These are phyloP conservation scores for Diphyllodes magnificus DNA, from an alignment of 2,113 vertebrate species.

Conservation along the genomic window DNA sequence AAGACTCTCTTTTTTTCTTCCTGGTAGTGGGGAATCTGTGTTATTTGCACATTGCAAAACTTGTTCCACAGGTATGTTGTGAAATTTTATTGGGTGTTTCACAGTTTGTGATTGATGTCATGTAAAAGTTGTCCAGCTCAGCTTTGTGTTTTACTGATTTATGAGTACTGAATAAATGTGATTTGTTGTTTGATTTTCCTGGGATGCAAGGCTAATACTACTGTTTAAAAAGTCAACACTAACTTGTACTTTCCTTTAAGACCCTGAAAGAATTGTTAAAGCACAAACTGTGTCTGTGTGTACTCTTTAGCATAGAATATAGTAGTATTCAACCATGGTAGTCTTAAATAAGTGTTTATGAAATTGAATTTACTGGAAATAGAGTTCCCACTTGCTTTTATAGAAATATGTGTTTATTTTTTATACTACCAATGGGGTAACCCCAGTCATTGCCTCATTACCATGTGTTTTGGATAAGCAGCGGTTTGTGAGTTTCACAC, in stretches of 20 bases:
- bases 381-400: not conserved
- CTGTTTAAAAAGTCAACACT: not conserved
- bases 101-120: conserved; percentile 45
- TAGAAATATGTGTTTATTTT: not conserved
- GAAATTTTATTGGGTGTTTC: conserved; percentile 56
- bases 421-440: not conserved
- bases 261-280: not conserved
- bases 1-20: conserved; percentile 26
- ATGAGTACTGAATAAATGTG: not conserved
- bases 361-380: not conserved
- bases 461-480: not conserved
- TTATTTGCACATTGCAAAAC: conserved; percentile 59
- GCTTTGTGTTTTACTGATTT: conserved; percentile 37
- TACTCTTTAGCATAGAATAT: not conserved
- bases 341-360: not conserved
- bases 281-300: not conserved
- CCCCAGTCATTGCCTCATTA: not conserved
- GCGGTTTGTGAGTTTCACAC: not conserved
- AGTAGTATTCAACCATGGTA: not conserved
- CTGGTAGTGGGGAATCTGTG: conserved; percentile 30
- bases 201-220: not conserved
- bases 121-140: conserved; percentile 7
- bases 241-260: not conserved
- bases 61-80: conserved; percentile 54
- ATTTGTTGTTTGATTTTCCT: conserved; percentile 24